These are phyloP conservation scores for Cynopterus sphinx DNA, from an alignment of 2,797 vertebrate genomes.

Conservation along the genomic window DNA sequence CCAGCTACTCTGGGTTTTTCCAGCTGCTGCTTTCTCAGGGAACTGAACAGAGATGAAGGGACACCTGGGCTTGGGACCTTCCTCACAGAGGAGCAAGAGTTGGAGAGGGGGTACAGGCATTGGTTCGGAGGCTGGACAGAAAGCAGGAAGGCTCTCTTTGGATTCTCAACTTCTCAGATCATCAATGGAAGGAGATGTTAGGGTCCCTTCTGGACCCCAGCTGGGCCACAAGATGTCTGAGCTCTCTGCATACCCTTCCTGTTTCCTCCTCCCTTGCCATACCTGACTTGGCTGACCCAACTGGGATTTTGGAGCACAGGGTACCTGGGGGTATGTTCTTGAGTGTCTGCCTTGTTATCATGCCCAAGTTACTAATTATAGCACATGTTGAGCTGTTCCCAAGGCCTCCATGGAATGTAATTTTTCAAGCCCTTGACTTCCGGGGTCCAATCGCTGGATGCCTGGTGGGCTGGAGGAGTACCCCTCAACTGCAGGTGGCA, in stretches of 20 bases:
- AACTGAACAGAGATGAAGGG: background rate
- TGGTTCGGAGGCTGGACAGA: background rate
- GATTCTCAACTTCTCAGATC: background rate
- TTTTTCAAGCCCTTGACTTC: background rate
- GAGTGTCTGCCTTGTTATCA: background rate
- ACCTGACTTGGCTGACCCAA: background rate
- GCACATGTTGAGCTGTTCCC: background rate
- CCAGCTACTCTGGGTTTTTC: background rate
- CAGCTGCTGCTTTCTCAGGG: slow-evolving; percentile 20
- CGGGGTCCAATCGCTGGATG: background rate
- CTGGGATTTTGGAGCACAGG: background rate
- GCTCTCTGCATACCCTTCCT: background rate
- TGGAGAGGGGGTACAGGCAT: background rate
- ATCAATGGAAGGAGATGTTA: background rate
- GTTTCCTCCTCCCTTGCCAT: background rate
- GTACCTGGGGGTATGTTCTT: background rate
- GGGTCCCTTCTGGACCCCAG: background rate
- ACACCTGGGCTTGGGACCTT: background rate
- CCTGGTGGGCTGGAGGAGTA: background rate
- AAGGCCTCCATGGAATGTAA: background rate
- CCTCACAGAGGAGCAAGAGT: background rate
- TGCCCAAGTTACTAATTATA: slow-evolving; percentile 55
- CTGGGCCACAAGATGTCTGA: background rate
- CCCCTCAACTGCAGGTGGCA: background rate
- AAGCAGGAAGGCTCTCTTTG: background rate